Evolutionary conservation across 2,888 invertebrate genomes (phyloP).

Genomic region (Ectobius pallidus): DNA sequence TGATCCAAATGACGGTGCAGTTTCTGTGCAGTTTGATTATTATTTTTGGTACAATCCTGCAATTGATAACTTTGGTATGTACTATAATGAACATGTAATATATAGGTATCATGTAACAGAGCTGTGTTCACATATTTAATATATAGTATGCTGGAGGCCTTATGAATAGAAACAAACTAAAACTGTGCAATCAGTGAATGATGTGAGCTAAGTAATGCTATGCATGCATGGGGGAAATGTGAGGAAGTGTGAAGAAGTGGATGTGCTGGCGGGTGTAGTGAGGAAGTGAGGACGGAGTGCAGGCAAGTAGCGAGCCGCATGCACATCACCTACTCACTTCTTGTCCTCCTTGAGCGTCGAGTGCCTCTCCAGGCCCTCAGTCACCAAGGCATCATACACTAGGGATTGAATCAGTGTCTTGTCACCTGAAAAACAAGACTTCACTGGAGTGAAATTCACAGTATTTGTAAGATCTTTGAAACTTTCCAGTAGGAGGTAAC

Average conservation of each 20-base stretch:
- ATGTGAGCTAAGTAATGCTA: neutral
- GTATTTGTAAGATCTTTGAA: too few species aligned
- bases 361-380: constrained; percentile 75
- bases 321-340: constrained; percentile 37
- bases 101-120: constrained; percentile 19
- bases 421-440: constrained; percentile 71
- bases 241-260: neutral
- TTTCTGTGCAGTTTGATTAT: neutral
- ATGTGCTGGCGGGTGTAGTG: neutral
- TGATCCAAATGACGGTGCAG: too few species aligned
- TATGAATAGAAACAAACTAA: constrained; percentile 1
- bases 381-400: constrained; percentile 89
- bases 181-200: constrained; percentile 1
- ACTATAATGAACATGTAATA: constrained; percentile 4
- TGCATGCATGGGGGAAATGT: neutral
- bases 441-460: too few species aligned
- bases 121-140: constrained; percentile 17
- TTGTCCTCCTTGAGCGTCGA: constrained; percentile 41
- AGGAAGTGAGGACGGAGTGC: neutral
- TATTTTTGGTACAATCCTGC: neutral
- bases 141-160: constrained; percentile 37
- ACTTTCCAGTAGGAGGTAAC: too few species aligned
- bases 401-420: constrained; percentile 88
- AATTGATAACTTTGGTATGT: constrained; percentile 4
- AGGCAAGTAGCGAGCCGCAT: constrained; percentile 21